Conservation (phyloP, 23 tunicate genomes). For the Trididemnum miniatum region DNA sequence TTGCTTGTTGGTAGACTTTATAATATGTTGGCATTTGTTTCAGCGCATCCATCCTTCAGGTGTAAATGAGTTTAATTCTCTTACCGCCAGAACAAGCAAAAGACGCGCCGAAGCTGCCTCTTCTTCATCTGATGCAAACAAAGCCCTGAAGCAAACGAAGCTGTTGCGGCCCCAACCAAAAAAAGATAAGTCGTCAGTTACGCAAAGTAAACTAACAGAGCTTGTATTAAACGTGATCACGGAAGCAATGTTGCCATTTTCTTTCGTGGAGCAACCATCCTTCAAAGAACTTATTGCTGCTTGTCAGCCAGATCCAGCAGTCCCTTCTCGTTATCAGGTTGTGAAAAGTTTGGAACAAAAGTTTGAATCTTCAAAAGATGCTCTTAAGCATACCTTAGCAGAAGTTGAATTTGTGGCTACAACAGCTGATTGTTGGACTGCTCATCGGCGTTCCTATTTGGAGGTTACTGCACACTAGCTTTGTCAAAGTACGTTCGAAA, state of each 20-base stretch:
- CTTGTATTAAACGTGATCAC: too few species aligned
- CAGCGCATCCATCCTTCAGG: slow-evolving; percentile 1
- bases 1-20: not conserved
- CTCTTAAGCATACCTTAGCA: not conserved
- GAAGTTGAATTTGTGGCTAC: not conserved
- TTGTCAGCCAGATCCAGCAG: not conserved
- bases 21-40: not conserved
- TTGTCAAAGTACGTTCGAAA: not conserved
- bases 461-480: not conserved
- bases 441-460: not conserved
- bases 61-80: not conserved
- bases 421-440: not conserved
- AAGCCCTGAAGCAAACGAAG: not conserved
- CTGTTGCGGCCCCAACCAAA: not conserved
- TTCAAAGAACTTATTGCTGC: not conserved
- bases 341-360: not conserved
- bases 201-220: not conserved
- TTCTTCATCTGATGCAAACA: not conserved
- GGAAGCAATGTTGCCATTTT: not conserved
- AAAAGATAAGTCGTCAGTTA: not conserved
- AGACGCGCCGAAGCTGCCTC: slow-evolving; percentile 3
- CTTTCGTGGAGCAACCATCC: slow-evolving; percentile 1
- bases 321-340: not conserved
- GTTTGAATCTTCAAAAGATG: not conserved
- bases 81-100: not conserved